Evolutionary conservation across 2,113 vertebrate genomes (phyloP).

Genomic region (Pomatostomus ruficeps): DNA sequence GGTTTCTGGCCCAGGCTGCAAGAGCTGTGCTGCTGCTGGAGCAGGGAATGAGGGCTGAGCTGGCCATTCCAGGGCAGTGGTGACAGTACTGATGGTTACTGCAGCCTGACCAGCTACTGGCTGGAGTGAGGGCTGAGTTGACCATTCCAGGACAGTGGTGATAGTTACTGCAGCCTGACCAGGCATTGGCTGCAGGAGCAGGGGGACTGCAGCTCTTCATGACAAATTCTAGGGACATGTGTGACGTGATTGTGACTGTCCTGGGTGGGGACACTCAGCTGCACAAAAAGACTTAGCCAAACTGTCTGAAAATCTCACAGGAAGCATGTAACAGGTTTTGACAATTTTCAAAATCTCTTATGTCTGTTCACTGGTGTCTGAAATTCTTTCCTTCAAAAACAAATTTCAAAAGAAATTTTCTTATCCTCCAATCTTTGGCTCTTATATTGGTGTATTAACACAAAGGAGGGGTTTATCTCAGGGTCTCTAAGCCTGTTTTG

Average conservation of each 20-base stretch:
- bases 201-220: background rate
- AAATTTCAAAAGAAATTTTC: background rate
- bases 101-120: too few relatives aligned
- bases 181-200: background rate
- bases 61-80: too few relatives aligned
- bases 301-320: background rate
- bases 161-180: background rate
- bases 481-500: background rate
- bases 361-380: background rate
- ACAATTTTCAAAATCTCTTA: background rate
- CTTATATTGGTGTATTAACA: background rate
- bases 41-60: too few relatives aligned
- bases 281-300: background rate
- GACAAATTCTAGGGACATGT: background rate
- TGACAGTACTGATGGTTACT: too few relatives aligned
- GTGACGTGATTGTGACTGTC: background rate
- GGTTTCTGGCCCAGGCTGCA: background rate
- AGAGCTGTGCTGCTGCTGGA: background rate
- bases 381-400: background rate
- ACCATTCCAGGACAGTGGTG: rapidly evolving
- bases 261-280: background rate
- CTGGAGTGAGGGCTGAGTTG: rapidly evolving
- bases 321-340: background rate
- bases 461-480: background rate
- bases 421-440: background rate